Conservation (phyloP, 2,113 vertebrate species). For the Stigmatopora nigra region DNA sequence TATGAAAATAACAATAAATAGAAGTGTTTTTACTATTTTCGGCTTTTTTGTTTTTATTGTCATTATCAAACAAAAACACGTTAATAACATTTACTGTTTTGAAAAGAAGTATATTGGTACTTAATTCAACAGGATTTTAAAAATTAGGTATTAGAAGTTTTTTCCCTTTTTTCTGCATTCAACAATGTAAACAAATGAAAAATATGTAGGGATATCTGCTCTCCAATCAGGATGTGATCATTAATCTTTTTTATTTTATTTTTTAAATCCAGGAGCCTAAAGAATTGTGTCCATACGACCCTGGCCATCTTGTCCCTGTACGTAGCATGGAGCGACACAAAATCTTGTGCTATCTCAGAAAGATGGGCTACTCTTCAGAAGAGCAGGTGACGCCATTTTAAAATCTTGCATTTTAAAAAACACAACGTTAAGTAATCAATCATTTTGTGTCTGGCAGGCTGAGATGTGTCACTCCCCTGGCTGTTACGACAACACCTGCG, state of each 20-base stretch:
- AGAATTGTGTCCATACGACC: constrained; percentile 78
- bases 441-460: constrained; percentile 55
- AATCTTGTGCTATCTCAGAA: constrained; percentile 70
- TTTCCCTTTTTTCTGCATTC: no score
- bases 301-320: constrained; percentile 74
- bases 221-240: not conserved
- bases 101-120: no score
- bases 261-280: constrained; percentile 60
- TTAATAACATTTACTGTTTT: no score
- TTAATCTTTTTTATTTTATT: not conserved
- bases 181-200: no score
- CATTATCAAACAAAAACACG: no score
- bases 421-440: not conserved
- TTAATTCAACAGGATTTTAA: no score
- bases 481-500: constrained; percentile 74
- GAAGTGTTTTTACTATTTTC: no score
- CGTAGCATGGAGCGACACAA: constrained; percentile 78
- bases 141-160: no score
- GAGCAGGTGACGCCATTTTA: constrained; percentile 72
- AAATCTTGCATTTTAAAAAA: not conserved
- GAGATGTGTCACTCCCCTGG: constrained; percentile 75
- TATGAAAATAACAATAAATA: no score
- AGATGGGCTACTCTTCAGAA: constrained; percentile 77
- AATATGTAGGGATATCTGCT: no score
- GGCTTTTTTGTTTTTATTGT: no score